A percentile compares a stretch with the other conserved stretches of the same genome.
These are phyloP conservation scores for Clostera curtula DNA, from an alignment of 2,888 invertebrate species.

Conservation along the genomic window DNA sequence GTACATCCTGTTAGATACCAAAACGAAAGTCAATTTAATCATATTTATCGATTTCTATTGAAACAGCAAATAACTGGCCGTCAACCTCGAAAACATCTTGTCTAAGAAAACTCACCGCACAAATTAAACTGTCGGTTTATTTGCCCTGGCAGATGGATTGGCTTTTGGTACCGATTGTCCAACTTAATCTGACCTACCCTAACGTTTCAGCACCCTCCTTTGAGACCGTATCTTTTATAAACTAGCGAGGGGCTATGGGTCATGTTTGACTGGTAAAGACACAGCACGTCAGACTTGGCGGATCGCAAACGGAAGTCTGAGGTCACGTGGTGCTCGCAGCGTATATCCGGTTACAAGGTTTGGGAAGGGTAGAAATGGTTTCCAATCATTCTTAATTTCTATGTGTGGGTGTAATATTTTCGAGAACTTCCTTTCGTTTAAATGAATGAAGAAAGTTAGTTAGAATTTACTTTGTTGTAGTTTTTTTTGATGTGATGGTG, in stretches of 20 bases:
- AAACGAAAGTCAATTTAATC: no score
- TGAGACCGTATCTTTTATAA: constrained; percentile 1
- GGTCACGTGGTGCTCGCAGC: constrained; percentile 46
- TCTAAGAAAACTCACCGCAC: constrained; percentile 19
- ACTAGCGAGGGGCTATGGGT: constrained; percentile 7
- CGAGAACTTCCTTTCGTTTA: no score
- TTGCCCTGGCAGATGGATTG: constrained; percentile 50
- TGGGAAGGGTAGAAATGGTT: constrained; percentile 26
- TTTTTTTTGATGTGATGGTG: no score
- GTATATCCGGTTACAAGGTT: constrained; percentile 39
- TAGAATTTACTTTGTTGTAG: no score
- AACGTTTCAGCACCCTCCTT: constrained; percentile 4
- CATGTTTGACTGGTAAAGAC: constrained; percentile 25
- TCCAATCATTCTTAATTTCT: constrained; percentile 16
- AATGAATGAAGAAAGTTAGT: no score
- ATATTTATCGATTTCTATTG: no score
- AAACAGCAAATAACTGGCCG: neutral
- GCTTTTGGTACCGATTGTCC: constrained; percentile 33
- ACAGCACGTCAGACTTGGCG: constrained; percentile 40
- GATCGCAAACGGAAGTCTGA: constrained; percentile 45
- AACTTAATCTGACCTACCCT: constrained; percentile 20
- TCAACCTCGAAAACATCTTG: constrained; percentile 5
- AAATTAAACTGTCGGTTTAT: constrained; percentile 57
- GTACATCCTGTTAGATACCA: no score
- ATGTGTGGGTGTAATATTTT: constrained; percentile 11